Conservation (phyloP, 2,797 vertebrate genomes). For the Urosaurus nigricauda region DNA sequence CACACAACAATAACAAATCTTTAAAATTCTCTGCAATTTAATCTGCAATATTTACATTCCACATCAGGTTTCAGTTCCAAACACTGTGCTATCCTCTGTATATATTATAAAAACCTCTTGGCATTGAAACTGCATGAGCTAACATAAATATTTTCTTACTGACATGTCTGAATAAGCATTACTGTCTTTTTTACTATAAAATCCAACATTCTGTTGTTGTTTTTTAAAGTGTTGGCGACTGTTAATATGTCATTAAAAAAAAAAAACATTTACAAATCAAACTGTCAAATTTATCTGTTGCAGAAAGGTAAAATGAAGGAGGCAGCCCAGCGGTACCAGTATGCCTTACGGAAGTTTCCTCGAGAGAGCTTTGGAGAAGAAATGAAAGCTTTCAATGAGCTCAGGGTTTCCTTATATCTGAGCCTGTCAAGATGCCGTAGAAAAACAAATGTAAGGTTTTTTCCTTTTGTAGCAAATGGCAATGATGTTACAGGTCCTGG, state of each 20-base stretch:
- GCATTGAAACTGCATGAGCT: not conserved
- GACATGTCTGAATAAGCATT: not conserved
- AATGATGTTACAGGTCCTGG: not conserved
- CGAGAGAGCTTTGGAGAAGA: slow-evolving; percentile 98
- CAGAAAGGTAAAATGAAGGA: slow-evolving; percentile 99
- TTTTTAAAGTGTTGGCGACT: not conserved
- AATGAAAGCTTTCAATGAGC: slow-evolving; percentile 95
- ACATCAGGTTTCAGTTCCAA: not conserved
- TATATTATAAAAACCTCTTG: slow-evolving; percentile 16
- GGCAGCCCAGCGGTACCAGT: slow-evolving; percentile 97
- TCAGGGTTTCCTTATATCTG: slow-evolving; percentile 94
- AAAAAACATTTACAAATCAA: not conserved
- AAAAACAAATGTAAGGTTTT: slow-evolving; percentile 94
- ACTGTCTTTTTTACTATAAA: not conserved
- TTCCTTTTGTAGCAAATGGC: not conserved
- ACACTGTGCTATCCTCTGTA: not conserved
- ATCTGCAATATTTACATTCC: slow-evolving; percentile 39
- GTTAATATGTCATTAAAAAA: slow-evolving; percentile 4
- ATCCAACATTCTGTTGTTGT: not conserved
- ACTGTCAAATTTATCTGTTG: slow-evolving; percentile 54
- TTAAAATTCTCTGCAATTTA: not conserved
- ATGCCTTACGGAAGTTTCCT: slow-evolving; percentile 96
- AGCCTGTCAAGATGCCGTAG: slow-evolving; percentile 96
- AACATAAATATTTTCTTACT: not conserved
- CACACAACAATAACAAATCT: not conserved